Evolutionary conservation across 2,888 invertebrate genomes (phyloP), one percentile per base, ranked within the genome.

Genomic region (Clistopyga incitator): DNA sequence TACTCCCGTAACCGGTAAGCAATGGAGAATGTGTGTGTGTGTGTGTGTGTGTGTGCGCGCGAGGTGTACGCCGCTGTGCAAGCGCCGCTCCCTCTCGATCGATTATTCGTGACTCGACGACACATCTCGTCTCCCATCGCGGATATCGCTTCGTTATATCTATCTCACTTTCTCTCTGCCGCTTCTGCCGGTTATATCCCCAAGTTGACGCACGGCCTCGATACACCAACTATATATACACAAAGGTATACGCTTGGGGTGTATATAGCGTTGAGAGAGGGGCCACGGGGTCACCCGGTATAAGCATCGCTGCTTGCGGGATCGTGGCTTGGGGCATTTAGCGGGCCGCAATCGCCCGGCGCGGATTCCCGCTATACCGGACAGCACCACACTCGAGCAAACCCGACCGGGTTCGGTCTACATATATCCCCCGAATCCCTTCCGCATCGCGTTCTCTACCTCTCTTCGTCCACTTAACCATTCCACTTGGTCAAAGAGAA

Each of bases 321-420:
- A 90, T 90, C 90, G 89, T 88, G 90, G 90, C 90, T 91, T 87
- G 86, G 88, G 90, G 90, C 90, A 89, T 91, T 91, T 90, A 91
- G 91, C 90, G 88, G 88, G 88, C 90, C 90, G 88, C 90, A 90
- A 90, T 91, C 91, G 90, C 89, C 89, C 87, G 90, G 90, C 88
- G 89, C 89, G 89, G 91, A 90, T 89, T 90, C 88, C 84, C 67
- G 23, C 47, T 82, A 75, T 75, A 82, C 25, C 47, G 64, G 67
- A 72, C 72, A n/a, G 71, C 80, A 84, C 84, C 82, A 85, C 82
- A 83, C 82, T 34, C 82, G 81, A 76, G 68, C 72, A 52, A 81
- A 64, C 38, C 84, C n/a, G n/a, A 61, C 34, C 13, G 23, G 18
- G 38, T 38, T n/a, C n/a, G n/a, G n/a, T n/a, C n/a, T n/a, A n/a